Base-by-base conservation (phyloP, 2,113 vertebrate species). In the Pelodiscus sinensis region DNA sequence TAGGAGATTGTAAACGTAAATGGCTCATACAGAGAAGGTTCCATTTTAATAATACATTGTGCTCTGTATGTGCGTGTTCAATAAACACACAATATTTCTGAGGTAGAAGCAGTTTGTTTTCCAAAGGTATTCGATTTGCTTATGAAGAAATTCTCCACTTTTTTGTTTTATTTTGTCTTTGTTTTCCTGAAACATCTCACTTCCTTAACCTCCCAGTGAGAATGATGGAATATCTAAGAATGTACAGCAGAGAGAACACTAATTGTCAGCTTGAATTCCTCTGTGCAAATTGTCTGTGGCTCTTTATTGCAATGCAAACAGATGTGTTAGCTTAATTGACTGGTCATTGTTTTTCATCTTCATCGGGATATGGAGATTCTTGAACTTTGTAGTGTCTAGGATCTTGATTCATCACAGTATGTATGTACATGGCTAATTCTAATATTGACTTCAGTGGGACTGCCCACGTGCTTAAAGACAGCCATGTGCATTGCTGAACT, bases 301-400 rank as follows among this genome's bases (percentile, higher is more conserved):
- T 21, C n/a, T 10, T 44, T 18, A 19, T 50, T 75, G 11, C 68
- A 73, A 9, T 38, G 68, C 68, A 62, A 16, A 2, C 62, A 44
- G 35, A 75, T 75, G 5, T 38, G 38, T 44, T 13, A 89, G 29
- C 6, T 8, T 38, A 86, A 12, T 22, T 84, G 27, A 31, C 5
- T 9, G 55, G 55, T 92, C 75, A 0, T 1, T 0, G 38, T 58
- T 44, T 2, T 95, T 87, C 0, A 87, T 27, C 51, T 90, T 3
- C 57, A 44, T 82, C 73, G 18, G 2, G 51, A 44, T 51, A 29
- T 5, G 3, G 1, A 77, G 71, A 44, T 4, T 82, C 90, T 54
- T 25, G 51, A 91, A 81, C 2, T 14, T 24, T 75, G 11, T 1
- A 2, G 18, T 88, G 68, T 21, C 29, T 29, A 65, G 25, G 19